Percentiles rank a stretch among this genome's conserved stretches.
Conservation (phyloP, 2,797 vertebrate genomes). For the Diceros bicornis region DNA sequence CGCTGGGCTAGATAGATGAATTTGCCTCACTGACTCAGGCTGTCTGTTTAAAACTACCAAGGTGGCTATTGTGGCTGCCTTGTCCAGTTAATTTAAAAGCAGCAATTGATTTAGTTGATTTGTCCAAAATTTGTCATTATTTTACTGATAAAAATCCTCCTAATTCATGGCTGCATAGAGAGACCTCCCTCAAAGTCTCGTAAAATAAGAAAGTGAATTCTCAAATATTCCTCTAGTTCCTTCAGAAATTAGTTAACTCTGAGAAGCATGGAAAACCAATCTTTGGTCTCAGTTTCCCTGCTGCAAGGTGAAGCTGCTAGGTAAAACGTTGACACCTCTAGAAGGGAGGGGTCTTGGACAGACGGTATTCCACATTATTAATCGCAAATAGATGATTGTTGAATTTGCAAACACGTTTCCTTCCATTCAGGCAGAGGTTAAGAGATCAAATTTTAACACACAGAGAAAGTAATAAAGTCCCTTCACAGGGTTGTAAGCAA, state of each 20-base stretch:
- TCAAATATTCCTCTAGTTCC: background rate
- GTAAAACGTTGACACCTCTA: background rate
- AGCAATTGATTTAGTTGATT: background rate
- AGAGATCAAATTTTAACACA: constrained; percentile 60
- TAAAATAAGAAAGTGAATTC: background rate
- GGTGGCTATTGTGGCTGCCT: background rate
- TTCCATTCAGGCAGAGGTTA: background rate
- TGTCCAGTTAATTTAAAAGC: background rate
- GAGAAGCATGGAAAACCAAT: background rate
- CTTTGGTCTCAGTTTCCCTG: constrained; percentile 41
- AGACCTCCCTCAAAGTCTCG: background rate
- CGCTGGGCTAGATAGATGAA: background rate
- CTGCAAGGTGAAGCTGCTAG: background rate
- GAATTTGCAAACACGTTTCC: background rate
- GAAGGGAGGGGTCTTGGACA: background rate
- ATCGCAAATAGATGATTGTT: background rate
- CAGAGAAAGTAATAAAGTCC: constrained; percentile 19
- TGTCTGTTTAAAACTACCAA: background rate
- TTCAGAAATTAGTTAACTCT: background rate
- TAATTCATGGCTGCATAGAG: background rate
- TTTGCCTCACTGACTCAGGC: background rate
- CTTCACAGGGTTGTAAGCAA: background rate
- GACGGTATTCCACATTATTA: background rate
- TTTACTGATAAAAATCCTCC: constrained; percentile 23
- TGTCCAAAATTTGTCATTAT: background rate